Evolutionary conservation across 1,140 invertebrate genomes (phyloP), one percentile per base, ranked within the genome.

Genomic region (Ceratosolen solmsi): DNA sequence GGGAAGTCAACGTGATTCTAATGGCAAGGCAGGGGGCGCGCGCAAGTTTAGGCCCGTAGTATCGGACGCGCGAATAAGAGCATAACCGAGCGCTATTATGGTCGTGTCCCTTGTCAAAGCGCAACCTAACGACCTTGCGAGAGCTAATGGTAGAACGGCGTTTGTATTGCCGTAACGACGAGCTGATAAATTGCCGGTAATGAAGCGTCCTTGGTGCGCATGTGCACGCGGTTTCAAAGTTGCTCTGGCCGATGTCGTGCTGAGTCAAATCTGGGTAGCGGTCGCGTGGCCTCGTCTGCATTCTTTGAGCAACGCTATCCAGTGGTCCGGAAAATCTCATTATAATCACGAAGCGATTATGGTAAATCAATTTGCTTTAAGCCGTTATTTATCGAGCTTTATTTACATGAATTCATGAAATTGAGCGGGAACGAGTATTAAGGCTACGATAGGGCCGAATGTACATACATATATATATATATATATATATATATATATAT

Each of bases 151-250:
- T 79, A 82, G 84, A 85, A 33, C 33, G 4, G 60, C 2, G 27
- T 20, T 63, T 30, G 22, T 46, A 79, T 75, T 70, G 82, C 81
- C 78, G 74, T 80, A 84, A 86, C 88, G 88, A 86, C 85, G 84
- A 82, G 86, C 46, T 90, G 89, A 90, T 91, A 91, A 90, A 91
- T 91, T 89, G 86, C 87, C 85, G 87, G 87, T 90, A 90, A 91
- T 89, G 87, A 89, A 89, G 89, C 86, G 80, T 78, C 83, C 41
- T 5, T 46, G 41, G 41, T 7, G 41, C 41, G 41, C 41, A 46
- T 46, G 41, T 13, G 41, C 41, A 46, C 41, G 41, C 36, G 36
- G 5, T 27, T 7, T 38, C 33, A 17, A 7, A 36, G 30, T 8
- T 3, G 2, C 33, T 5, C 33, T 70, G 4, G 38, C 1, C n/a